Conservation (phyloP, 2,888 invertebrate species). For the Heliothis peltigera region DNA sequence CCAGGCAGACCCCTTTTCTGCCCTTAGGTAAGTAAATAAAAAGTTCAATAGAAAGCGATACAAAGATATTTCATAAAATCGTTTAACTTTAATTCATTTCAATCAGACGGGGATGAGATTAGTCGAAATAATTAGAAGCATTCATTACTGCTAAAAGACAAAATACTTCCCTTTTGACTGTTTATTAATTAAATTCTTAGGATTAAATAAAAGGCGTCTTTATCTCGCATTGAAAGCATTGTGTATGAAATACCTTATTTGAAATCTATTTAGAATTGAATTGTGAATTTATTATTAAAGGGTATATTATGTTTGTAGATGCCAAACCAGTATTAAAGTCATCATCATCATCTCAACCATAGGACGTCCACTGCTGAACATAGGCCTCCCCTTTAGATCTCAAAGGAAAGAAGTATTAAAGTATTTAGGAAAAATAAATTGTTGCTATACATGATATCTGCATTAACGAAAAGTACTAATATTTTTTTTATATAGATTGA, state of each 20-base stretch:
- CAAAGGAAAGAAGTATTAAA: too few species aligned
- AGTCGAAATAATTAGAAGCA: conserved; percentile 15
- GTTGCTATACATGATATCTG: too few species aligned
- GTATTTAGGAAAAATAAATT: too few species aligned
- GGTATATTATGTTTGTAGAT: too few species aligned
- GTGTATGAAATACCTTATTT: conserved; percentile 1
- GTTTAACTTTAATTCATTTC: conserved; percentile 20
- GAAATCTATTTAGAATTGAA: background rate
- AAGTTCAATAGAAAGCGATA: background rate
- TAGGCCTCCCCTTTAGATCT: too few species aligned
- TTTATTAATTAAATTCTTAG: conserved; percentile 19
- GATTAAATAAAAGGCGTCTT: conserved; percentile 2
- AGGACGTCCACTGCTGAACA: too few species aligned
- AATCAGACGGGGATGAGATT: conserved; percentile 16
- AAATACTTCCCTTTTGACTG: conserved; percentile 9
- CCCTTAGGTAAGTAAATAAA: background rate
- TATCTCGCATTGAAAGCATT: background rate
- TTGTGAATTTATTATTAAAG: background rate
- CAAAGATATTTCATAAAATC: conserved; percentile 3
- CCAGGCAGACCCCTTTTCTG: background rate
- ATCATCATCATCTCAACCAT: too few species aligned
- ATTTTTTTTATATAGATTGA: too few species aligned
- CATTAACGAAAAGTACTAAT: too few species aligned
- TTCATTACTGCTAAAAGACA: conserved; percentile 19
- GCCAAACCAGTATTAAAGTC: too few species aligned